phyloP scores from a whole-genome alignment of 2,888 invertebrate species.

The Clanis bilineata region DNA sequence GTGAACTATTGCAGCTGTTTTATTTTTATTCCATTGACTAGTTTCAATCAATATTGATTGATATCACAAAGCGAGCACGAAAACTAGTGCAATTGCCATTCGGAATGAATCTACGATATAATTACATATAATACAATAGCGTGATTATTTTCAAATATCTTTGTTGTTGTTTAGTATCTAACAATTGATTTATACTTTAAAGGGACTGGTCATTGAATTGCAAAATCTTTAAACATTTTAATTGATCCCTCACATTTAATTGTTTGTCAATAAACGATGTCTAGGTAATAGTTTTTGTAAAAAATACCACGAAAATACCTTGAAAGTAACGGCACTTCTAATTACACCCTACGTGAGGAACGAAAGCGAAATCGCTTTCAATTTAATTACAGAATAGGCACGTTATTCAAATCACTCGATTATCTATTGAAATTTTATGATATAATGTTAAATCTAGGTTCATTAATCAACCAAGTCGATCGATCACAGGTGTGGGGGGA shows the following conservation, averaged over 20 bases:
- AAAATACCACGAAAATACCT: not conserved
- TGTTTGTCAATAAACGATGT: not conserved
- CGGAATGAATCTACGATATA: not conserved
- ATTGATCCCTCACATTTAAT: not conserved
- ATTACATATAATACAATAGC: not conserved
- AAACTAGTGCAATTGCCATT: conserved; percentile 6
- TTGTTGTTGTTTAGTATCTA: not conserved
- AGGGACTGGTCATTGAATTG: not conserved
- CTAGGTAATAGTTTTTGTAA: not conserved
- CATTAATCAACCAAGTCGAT: conserved; percentile 9
- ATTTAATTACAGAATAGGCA: conserved; percentile 14
- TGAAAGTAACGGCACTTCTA: conserved; percentile 31
- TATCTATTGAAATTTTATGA: conserved; percentile 17
- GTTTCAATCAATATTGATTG: conserved; percentile 1
- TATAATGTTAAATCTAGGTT: conserved; percentile 4
- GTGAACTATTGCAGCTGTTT: not conserved
- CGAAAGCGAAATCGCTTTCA: conserved; percentile 40
- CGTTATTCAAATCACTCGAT: conserved; percentile 16
- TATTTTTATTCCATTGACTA: not conserved
- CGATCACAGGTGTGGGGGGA: conserved; percentile 2
- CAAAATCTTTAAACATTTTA: not conserved
- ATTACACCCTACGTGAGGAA: conserved; percentile 40
- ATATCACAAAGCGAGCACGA: not conserved
- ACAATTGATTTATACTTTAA: not conserved
- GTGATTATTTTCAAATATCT: not conserved